phyloP scores from a whole-genome alignment of 2,797 vertebrate genomes.

The Spatula versicolor region DNA sequence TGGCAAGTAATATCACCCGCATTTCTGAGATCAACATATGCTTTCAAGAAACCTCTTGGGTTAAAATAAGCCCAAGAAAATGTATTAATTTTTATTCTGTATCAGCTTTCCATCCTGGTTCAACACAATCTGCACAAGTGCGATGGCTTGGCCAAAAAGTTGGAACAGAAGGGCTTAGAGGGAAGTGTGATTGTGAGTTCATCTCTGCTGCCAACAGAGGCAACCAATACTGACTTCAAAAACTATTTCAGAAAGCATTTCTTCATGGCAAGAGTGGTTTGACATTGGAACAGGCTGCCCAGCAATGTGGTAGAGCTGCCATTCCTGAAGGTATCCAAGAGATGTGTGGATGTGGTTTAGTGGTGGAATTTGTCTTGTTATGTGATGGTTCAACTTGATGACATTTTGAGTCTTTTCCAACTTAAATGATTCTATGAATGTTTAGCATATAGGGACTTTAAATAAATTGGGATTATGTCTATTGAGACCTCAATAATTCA shows the following conservation, averaged over 20 bases:
- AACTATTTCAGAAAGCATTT: no score
- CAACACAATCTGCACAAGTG: neutral
- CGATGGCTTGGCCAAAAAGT: accelerated
- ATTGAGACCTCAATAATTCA: neutral
- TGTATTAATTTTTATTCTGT: neutral
- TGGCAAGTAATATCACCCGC: neutral
- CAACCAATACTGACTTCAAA: neutral
- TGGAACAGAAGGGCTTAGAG: neutral
- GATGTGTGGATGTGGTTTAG: neutral
- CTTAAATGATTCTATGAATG: neutral
- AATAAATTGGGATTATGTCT: neutral
- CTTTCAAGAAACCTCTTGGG: neutral
- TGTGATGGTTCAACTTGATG: neutral
- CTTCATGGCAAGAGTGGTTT: neutral
- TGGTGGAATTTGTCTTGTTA: neutral
- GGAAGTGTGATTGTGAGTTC: neutral
- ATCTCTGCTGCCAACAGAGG: no score
- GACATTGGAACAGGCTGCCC: neutral
- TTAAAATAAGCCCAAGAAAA: neutral
- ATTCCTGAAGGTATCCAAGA: neutral
- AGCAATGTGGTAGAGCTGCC: neutral
- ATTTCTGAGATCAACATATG: neutral
- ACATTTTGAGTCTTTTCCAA: neutral
- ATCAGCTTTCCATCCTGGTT: neutral
- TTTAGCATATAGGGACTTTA: neutral